Percentiles rank a stretch among this genome's conserved stretches.
These are phyloP conservation scores for Pogonocherus hispidulus DNA, from an alignment of 2,888 invertebrate species.

Conservation along the genomic window DNA sequence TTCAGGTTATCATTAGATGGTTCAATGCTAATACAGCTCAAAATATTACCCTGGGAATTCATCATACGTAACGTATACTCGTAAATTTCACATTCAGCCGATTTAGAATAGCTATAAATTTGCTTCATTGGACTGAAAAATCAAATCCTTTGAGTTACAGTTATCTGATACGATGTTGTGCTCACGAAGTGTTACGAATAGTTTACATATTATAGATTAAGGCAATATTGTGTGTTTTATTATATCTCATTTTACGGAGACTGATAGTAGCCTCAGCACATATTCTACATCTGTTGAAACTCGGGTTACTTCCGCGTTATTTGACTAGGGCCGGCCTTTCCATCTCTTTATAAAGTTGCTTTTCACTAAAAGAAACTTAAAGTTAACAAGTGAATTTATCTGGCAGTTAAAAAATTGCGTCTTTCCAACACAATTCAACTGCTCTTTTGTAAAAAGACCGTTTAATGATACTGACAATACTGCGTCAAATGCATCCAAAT, in stretches of 20 bases:
- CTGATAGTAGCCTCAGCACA: slow-evolving; percentile 12
- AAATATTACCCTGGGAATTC: background rate
- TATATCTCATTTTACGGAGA: background rate
- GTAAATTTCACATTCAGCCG: background rate
- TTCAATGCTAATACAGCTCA: background rate
- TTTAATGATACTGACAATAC: too few relatives aligned
- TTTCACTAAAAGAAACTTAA: too few relatives aligned
- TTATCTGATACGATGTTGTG: slow-evolving; percentile 25
- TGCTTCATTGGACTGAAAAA: background rate
- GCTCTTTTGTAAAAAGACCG: too few relatives aligned
- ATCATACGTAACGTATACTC: background rate
- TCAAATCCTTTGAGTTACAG: background rate
- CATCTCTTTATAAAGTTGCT: too few relatives aligned
- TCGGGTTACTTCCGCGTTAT: slow-evolving; percentile 22
- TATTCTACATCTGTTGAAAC: background rate
- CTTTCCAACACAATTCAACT: too few relatives aligned
- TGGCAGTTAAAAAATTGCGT: too few relatives aligned
- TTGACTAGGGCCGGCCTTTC: too few relatives aligned
- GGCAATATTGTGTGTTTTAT: slow-evolving; percentile 18
- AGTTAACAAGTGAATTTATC: too few relatives aligned
- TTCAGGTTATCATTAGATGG: too few relatives aligned
- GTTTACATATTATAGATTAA: slow-evolving; percentile 33
- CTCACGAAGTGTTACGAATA: slow-evolving; percentile 37
- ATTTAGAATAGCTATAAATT: background rate
- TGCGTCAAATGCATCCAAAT: too few relatives aligned